A percentile compares a stretch with the other conserved stretches of the same genome.
Conservation (phyloP, 2,888 invertebrate genomes). For the Ptilodon capucinus region DNA sequence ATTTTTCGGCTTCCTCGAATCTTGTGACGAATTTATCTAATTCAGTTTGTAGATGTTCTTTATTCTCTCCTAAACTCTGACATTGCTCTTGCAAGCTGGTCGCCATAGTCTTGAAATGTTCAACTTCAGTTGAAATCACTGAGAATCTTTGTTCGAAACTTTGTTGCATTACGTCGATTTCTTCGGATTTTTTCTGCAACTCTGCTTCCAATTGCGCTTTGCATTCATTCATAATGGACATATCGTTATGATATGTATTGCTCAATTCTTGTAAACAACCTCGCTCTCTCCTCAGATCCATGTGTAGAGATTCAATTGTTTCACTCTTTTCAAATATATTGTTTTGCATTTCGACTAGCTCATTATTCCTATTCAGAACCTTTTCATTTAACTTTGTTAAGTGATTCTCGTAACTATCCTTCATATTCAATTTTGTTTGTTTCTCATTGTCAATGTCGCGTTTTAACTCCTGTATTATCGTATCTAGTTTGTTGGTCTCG, state of each 20-base stretch:
- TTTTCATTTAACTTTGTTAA: conserved; percentile 70
- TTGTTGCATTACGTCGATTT: conserved; percentile 42
- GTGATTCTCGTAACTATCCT: conserved; percentile 60
- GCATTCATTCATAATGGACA: conserved; percentile 35
- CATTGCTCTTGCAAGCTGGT: conserved; percentile 40
- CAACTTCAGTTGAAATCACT: conserved; percentile 45
- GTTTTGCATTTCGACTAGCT: conserved; percentile 68
- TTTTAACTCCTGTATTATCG: conserved; percentile 49
- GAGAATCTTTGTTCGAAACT: conserved; percentile 38
- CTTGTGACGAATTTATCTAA: conserved; percentile 41
- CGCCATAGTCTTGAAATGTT: conserved; percentile 38
- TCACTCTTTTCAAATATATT: conserved; percentile 61
- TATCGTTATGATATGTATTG: conserved; percentile 47
- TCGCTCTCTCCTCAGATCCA: conserved; percentile 55
- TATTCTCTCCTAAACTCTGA: conserved; percentile 41
- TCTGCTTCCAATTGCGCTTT: conserved; percentile 39
- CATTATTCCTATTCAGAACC: conserved; percentile 67
- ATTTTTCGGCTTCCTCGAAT: conserved; percentile 43
- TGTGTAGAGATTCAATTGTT: conserved; percentile 55
- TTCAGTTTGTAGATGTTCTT: conserved; percentile 43
- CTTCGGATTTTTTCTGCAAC: conserved; percentile 42
- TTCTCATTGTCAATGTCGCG: conserved; percentile 56
- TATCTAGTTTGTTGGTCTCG: conserved; percentile 58
- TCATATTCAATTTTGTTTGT: conserved; percentile 51
- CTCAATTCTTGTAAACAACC: conserved; percentile 41